Evolutionary conservation across 2,113 vertebrate genomes (phyloP).

Genomic region (Oreochromis tanganicae): DNA sequence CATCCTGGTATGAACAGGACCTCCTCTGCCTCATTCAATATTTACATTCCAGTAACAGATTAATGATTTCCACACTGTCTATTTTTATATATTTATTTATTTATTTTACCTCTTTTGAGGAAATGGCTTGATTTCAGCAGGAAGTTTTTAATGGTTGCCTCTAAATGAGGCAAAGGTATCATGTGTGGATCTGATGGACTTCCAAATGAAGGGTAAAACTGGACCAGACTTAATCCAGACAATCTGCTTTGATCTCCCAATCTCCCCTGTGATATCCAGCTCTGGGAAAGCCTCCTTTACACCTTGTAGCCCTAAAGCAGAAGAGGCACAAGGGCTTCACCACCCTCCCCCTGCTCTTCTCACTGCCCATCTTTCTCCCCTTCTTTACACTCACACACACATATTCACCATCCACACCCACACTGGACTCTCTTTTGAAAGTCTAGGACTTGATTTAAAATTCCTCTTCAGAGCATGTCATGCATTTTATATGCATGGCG

Average conservation of each 20-base stretch:
- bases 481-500: conserved; percentile 71
- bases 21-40: conserved; percentile 6
- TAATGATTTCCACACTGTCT: not conserved
- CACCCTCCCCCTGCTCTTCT: not conserved
- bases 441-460: conserved; percentile 69
- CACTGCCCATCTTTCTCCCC: conserved; percentile 14
- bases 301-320: conserved; percentile 68
- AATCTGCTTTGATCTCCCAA: conserved; percentile 66
- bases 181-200: conserved; percentile 61
- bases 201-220: conserved; percentile 59
- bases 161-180: conserved; percentile 21
- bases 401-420: conserved; percentile 37
- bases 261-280: conserved; percentile 54
- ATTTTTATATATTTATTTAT: not conserved
- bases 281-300: conserved; percentile 51
- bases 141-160: conserved; percentile 39
- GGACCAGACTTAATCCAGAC: conserved; percentile 56
- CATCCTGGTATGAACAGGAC: not conserved
- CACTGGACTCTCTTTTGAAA: conserved; percentile 68
- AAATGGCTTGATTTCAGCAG: conserved; percentile 22
- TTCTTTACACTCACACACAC: not conserved
- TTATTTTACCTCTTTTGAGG: not conserved
- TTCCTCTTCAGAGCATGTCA: conserved; percentile 69
- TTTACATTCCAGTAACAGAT: conserved; percentile 12
- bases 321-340: conserved; percentile 32